phyloP scores from a whole-genome alignment of 2,113 vertebrate genomes.

The Zosterops hypoxanthus region DNA sequence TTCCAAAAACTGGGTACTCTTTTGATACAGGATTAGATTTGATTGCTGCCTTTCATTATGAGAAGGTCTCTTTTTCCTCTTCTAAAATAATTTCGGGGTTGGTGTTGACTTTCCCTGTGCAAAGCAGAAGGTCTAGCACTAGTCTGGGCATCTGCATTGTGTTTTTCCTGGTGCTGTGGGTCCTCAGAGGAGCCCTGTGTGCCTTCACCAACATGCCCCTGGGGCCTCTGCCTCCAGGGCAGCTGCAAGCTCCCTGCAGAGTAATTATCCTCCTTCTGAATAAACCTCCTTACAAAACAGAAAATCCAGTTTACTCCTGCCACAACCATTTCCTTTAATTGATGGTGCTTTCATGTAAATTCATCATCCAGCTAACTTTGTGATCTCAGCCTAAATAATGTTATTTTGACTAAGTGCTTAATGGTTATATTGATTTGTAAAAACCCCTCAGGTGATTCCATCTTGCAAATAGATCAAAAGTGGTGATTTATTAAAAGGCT shows the following conservation, averaged over 20 bases:
- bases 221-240: slow-evolving; percentile 1
- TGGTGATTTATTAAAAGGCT: slow-evolving; percentile 50
- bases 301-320: neutral
- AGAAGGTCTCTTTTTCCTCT: neutral
- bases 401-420: slow-evolving; percentile 57
- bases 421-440: slow-evolving; percentile 55
- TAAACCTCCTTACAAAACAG: neutral
- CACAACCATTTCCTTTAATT: slow-evolving; percentile 24
- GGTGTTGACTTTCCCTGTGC: neutral
- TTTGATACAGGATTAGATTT: neutral
- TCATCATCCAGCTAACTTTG: slow-evolving; percentile 56
- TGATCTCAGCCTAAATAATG: slow-evolving; percentile 51
- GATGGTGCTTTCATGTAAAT: slow-evolving; percentile 42
- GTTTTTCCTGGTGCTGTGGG: neutral
- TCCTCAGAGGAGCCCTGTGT: neutral
- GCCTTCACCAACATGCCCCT: neutral
- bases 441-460: slow-evolving; percentile 27
- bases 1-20: neutral
- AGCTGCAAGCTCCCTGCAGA: neutral
- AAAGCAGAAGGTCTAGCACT: neutral
- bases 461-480: slow-evolving; percentile 52
- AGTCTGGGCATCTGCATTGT: neutral
- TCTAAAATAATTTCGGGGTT: neutral
- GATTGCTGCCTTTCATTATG: neutral
- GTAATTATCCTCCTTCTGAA: slow-evolving; percentile 9